A percentile compares a stretch with the other conserved stretches of the same genome.
phyloP scores from a whole-genome alignment of 2,797 vertebrate genomes.

The Ctenopoma multispine region DNA sequence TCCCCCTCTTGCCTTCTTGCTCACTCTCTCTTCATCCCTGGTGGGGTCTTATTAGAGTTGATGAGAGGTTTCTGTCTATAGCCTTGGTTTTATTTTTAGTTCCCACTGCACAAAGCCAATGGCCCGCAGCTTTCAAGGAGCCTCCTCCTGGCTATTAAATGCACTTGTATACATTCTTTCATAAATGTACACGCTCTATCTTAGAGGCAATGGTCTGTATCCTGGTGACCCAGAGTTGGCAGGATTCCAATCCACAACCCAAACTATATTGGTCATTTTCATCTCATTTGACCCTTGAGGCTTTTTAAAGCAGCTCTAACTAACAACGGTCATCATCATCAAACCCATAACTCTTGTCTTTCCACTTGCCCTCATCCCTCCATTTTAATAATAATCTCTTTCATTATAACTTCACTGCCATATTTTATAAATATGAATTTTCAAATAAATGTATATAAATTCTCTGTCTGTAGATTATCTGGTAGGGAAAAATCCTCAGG shows the following conservation, averaged over 20 bases:
- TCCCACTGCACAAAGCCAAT: constrained; percentile 61
- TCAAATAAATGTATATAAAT: not conserved
- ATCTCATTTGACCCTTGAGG: constrained; percentile 43
- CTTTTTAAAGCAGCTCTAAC: constrained; percentile 41
- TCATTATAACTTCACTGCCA: constrained; percentile 14
- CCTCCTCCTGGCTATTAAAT: constrained; percentile 53
- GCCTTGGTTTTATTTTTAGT: constrained; percentile 81
- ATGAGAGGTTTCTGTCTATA: constrained; percentile 78
- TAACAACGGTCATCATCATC: constrained; percentile 39
- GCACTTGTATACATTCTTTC: constrained; percentile 43
- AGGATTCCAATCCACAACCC: constrained; percentile 19
- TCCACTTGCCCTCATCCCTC: constrained; percentile 25
- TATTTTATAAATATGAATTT: not conserved
- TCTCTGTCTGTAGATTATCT: constrained; percentile 36
- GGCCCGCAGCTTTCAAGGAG: constrained; percentile 70
- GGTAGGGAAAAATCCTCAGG: constrained; percentile 5
- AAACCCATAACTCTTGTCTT: constrained; percentile 34
- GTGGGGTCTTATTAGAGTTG: constrained; percentile 78
- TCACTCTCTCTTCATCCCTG: constrained; percentile 59
- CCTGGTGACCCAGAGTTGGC: constrained; percentile 48
- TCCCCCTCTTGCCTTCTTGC: constrained; percentile 1
- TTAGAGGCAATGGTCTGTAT: constrained; percentile 24
- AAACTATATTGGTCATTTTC: constrained; percentile 38
- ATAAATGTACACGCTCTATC: constrained; percentile 33
- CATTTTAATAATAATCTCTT: constrained; percentile 19